Evolutionary conservation across 2,113 vertebrate species (phyloP).

Genomic region (Circaetus cinerascens): DNA sequence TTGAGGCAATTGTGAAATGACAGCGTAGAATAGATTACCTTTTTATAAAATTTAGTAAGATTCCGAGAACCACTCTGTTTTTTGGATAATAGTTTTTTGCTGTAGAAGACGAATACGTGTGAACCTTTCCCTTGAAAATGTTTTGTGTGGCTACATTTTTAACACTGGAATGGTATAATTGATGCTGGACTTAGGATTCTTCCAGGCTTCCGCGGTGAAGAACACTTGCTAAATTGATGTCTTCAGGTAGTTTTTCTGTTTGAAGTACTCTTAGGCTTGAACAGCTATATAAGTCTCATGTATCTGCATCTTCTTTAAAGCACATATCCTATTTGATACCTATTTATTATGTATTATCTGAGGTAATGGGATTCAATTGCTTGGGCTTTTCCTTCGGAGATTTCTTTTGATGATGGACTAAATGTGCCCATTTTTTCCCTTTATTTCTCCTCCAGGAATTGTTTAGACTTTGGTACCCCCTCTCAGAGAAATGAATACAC

Average conservation of each 20-base stretch:
- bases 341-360: neutral
- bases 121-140: neutral
- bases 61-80: neutral
- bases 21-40: neutral
- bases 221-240: neutral
- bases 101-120: fast-evolving
- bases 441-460: neutral
- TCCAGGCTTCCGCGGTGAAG: neutral
- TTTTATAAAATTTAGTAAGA: neutral
- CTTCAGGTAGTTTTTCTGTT: neutral
- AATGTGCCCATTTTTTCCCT: neutral
- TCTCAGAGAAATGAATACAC: neutral
- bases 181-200: neutral
- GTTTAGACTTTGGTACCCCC: neutral
- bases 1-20: neutral
- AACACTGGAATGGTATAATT: neutral
- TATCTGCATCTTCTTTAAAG: neutral
- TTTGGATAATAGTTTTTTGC: neutral
- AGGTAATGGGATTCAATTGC: neutral
- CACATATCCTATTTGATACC: fast-evolving
- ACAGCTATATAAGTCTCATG: neutral
- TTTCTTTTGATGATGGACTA: neutral
- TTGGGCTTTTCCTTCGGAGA: neutral
- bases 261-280: neutral
- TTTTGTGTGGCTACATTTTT: neutral